Evolutionary conservation across 2,888 invertebrate species (phyloP).

Genomic region (Drosophila ustulata): DNA sequence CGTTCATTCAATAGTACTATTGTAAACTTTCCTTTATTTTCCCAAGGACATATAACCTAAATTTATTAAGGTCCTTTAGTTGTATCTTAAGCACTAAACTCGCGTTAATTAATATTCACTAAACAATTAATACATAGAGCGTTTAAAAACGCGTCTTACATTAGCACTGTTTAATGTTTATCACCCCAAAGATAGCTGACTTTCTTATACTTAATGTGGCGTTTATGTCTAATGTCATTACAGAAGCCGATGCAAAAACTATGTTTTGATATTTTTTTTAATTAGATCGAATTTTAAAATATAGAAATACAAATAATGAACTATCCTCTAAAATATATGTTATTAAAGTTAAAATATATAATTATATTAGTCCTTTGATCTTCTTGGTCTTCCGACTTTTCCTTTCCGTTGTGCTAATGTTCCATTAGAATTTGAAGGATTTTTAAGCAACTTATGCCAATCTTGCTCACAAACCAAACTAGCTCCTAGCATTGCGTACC

Average conservation of each 20-base stretch:
- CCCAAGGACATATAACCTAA: conserved; percentile 8
- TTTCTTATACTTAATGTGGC: conserved; percentile 12
- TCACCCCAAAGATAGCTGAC: conserved; percentile 21
- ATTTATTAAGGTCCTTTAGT: conserved; percentile 20
- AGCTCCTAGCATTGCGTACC: conserved; percentile 96
- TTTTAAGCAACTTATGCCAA: conserved; percentile 96
- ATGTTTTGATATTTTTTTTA: conserved; percentile 67
- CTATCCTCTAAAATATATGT: conserved; percentile 72
- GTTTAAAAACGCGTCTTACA: conserved; percentile 10
- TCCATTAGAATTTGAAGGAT: conserved; percentile 87
- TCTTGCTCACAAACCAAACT: conserved; percentile 97
- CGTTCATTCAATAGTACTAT: not conserved
- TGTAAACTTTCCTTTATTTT: conserved; percentile 16
- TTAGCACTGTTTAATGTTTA: conserved; percentile 18
- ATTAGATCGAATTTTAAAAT: conserved; percentile 75
- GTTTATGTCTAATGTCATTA: conserved; percentile 18
- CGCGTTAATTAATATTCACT: conserved; percentile 14
- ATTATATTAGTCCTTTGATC: conserved; percentile 92
- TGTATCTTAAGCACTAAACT: conserved; percentile 7
- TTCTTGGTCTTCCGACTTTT: conserved; percentile 93
- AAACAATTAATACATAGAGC: conserved; percentile 10
- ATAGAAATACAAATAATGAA: conserved; percentile 75
- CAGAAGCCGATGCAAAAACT: conserved; percentile 17
- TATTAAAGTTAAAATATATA: conserved; percentile 67
- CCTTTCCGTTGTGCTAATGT: conserved; percentile 92